Base-by-base conservation (phyloP, 2,113 vertebrate species). In the Dasypus novemcinctus region DNA sequence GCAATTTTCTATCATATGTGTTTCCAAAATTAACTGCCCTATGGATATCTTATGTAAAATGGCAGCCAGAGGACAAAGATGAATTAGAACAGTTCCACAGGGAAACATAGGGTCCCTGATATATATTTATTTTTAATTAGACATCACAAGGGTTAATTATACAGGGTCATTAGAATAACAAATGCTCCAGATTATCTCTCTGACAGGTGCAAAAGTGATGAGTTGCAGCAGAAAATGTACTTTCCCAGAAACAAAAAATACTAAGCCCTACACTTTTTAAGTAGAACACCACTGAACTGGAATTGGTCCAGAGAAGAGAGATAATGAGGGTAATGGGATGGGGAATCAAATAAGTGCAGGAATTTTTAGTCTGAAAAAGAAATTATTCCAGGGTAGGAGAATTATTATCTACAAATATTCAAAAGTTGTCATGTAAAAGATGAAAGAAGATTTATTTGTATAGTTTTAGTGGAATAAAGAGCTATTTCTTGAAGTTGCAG, bases 21-120 rank as follows among this genome's bases (percentile, higher is more conserved):
- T 92, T 97, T 97, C 96, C 95, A 96, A 97, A 97, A 97, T 97
- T 97, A 97, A 96, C 96, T 97, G 95, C 96, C 96, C 96, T 97
- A 81, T 97, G 90, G 95, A 95, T 97, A 97, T 95, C 87, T 97
- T 97, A 95, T 97, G 90, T 97, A 97, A 97, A 96, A 91, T 90
- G 87, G 92, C 95, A 97, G 84, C 80, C 94, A 97, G 95, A 96
- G 96, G 96, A 97, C 95, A 95, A 95, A 96, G 59, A 96, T 96
- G 87, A 97, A 97, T 97, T 97, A 97, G 96, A 95, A 93, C 96
- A 96, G 94, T 81, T 97, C 96, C 97, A 90, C 81, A 86, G 96
- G 97, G 97, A 97, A 94, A 93, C 92, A 90, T 76, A 93, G 23
- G 84, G 85, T 91, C 95, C n/a, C 81, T 95, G 46, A 95, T 96